These are phyloP conservation scores for Boulengerochromis microlepis DNA, from an alignment of 2,113 vertebrate species.

Conservation along the genomic window DNA sequence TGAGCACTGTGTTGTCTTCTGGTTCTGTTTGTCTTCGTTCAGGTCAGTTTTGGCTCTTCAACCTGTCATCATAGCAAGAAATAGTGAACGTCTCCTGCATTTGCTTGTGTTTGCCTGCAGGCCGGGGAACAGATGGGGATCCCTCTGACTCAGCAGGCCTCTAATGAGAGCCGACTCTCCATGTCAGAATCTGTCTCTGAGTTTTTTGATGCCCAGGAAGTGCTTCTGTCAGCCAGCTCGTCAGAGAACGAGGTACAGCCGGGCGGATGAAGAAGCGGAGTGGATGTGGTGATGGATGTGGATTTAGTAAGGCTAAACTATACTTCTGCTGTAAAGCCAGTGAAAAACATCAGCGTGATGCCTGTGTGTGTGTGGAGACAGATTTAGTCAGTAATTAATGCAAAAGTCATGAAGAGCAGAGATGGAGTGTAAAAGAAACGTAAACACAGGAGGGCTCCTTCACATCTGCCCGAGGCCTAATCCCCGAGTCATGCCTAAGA, in stretches of 20 bases:
- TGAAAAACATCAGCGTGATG: conserved; percentile 10
- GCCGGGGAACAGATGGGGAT: conserved; percentile 84
- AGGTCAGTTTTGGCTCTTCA: background rate
- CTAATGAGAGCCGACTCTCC: conserved; percentile 95
- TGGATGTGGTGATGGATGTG: background rate
- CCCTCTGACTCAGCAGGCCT: conserved; percentile 92
- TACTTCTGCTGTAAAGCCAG: background rate
- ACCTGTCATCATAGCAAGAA: background rate
- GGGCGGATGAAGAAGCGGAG: background rate
- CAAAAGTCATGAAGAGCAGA: background rate
- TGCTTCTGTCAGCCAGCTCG: conserved; percentile 95
- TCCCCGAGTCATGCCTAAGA: background rate
- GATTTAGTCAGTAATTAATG: conserved; percentile 37
- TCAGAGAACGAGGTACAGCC: conserved; percentile 91
- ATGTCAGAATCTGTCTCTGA: conserved; percentile 99
- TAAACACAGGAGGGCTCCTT: background rate
- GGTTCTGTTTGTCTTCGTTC: background rate
- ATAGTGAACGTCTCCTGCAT: conserved; percentile 6
- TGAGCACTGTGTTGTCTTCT: background rate
- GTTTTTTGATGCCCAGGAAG: conserved; percentile 98
- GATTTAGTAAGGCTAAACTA: background rate
- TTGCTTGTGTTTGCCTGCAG: conserved; percentile 64
- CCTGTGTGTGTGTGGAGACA: background rate
- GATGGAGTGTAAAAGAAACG: background rate
- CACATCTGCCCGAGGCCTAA: background rate